Evolutionary conservation across 1,140 invertebrate species (phyloP), one percentile per base, ranked within the genome.

Genomic region (Oscheius sp.): DNA sequence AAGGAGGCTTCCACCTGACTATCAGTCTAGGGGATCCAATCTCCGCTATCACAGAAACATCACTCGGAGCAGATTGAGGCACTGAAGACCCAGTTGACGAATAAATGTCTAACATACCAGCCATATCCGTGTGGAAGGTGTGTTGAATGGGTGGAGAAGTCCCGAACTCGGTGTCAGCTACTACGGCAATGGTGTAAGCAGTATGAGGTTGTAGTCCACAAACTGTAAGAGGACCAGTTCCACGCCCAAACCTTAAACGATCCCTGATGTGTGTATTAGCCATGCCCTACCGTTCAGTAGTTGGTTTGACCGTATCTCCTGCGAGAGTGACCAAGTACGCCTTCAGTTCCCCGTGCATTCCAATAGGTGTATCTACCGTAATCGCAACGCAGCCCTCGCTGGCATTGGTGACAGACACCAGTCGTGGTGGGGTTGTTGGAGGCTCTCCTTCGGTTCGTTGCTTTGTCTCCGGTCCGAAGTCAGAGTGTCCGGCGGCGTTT

Each of bases 141-240:
- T 66, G 55, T 34, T 73, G 78, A 3, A 68, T 76, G 20, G 64
- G 62, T 2, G 82, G 82, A 62, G 80, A 81, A 66, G 79, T 83
- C n/a, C 81, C 81, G 68, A 82, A 84, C 32, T 73, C 71, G 58
- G 82, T 82, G 23, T 82, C 79, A 18, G 82, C 78, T 63, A 82
- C 79, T n/a, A 83, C 74, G 32, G 74, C 77, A n/a, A 83, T 46
- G 1, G 66, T 42, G 34, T 74, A 74, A 31, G 52, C 49, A 2
- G 64, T 45, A 3, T 28, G 49, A 35, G 72, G 66, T 13, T 18
- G 18, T 28, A 74, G 29, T 23, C 46, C 72, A 49, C 72, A 74
- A 18, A 74, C 64, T 15, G 59, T 71, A 7, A 71, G 45, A 15
- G 62, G 49, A 4, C 49, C 49, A 4, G 7, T 23, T 23, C 49